Evolutionary conservation across 2,113 vertebrate species (phyloP).

Genomic region (Smithornis capensis): DNA sequence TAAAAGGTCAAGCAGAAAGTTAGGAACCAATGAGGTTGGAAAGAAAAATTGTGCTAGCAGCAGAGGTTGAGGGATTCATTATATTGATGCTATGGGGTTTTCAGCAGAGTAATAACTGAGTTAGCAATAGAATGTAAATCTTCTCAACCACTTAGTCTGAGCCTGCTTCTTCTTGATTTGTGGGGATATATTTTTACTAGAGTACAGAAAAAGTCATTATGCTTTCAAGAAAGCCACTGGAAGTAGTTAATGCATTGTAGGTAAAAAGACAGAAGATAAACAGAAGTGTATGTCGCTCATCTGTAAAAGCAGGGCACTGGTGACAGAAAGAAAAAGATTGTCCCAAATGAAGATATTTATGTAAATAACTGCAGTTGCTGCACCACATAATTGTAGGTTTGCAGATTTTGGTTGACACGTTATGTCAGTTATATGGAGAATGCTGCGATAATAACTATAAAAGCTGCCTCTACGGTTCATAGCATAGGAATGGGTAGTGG

Average conservation of each 20-base stretch:
- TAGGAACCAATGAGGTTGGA: slow-evolving; percentile 79
- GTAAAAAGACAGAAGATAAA: slow-evolving; percentile 54
- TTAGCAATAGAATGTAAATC: slow-evolving; percentile 85
- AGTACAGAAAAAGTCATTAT: slow-evolving; percentile 80
- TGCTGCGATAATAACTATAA: neutral
- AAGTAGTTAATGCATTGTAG: slow-evolving; percentile 70
- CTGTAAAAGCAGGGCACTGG: neutral
- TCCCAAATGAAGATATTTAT: neutral
- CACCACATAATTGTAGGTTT: neutral
- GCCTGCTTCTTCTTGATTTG: slow-evolving; percentile 80
- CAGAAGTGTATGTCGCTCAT: slow-evolving; percentile 9
- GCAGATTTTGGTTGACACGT: neutral
- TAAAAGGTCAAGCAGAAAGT: slow-evolving; percentile 85
- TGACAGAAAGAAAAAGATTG: neutral
- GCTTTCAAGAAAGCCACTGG: slow-evolving; percentile 70
- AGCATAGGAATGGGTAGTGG: neutral
- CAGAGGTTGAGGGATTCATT: slow-evolving; percentile 84
- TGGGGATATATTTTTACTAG: slow-evolving; percentile 80
- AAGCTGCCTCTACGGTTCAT: neutral
- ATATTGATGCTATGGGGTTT: slow-evolving; percentile 82
- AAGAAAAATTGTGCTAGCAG: slow-evolving; percentile 80
- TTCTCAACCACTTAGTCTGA: slow-evolving; percentile 78
- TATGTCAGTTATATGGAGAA: neutral
- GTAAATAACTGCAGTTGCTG: neutral
- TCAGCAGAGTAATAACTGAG: slow-evolving; percentile 82